A percentile compares a stretch with the other conserved stretches of the same genome.
These are phyloP conservation scores for Sebastes hopkinsi DNA, from an alignment of 2,797 vertebrate genomes.

Conservation along the genomic window DNA sequence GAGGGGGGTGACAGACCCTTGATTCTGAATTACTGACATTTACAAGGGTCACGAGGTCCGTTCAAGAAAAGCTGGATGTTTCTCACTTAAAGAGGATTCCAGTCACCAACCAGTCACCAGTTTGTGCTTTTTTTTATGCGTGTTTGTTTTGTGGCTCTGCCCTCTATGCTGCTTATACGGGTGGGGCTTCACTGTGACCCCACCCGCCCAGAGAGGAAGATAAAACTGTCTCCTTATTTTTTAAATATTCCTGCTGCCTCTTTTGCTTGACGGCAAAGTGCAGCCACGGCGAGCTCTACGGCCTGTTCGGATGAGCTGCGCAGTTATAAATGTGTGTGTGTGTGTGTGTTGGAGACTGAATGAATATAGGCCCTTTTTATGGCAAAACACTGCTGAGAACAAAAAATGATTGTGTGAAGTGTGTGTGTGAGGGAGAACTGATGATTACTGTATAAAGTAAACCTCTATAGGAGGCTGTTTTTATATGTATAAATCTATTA, in stretches of 20 bases:
- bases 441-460: slow-evolving; percentile 70
- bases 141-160: slow-evolving; percentile 56
- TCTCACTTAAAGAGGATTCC: slow-evolving; percentile 9
- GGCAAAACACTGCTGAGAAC: slow-evolving; percentile 64
- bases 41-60: neutral
- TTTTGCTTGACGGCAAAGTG: slow-evolving; percentile 21
- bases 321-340: neutral
- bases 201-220: slow-evolving; percentile 50
- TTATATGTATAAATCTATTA: slow-evolving; percentile 81
- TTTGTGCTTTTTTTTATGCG: slow-evolving; percentile 28
- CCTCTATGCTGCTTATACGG: slow-evolving; percentile 73
- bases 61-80: slow-evolving; percentile 24
- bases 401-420: slow-evolving; percentile 10
- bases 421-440: slow-evolving; percentile 35
- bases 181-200: slow-evolving; percentile 46
- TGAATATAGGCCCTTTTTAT: slow-evolving; percentile 35
- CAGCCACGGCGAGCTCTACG: slow-evolving; percentile 24
- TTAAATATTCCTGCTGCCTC: slow-evolving; percentile 56
- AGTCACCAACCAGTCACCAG: slow-evolving; percentile 21
- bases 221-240: slow-evolving; percentile 25
- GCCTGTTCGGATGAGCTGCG: slow-evolving; percentile 11
- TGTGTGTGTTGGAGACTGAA: neutral
- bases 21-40: neutral
- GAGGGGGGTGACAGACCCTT: neutral
- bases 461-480: slow-evolving; percentile 69